A percentile compares a stretch with the other conserved stretches of the same genome.
Evolutionary conservation across 23 tunicate species (phyloP).

Genomic region (Botrylloides violaceus): DNA sequence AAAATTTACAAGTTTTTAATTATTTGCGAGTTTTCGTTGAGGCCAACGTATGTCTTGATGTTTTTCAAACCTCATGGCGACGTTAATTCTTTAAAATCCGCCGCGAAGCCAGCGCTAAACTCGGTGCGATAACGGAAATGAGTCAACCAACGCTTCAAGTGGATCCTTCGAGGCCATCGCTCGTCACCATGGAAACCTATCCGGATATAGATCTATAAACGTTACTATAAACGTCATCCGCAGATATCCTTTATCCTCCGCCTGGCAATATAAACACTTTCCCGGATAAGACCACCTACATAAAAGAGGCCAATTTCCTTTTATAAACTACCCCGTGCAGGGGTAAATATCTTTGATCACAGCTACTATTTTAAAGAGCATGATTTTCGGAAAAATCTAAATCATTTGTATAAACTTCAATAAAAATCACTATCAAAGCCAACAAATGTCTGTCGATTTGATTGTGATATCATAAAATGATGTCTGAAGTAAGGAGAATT

Average conservation of each 20-base stretch:
- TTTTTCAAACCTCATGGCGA: too few species aligned
- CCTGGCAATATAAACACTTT: background rate
- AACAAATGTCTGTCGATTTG: background rate
- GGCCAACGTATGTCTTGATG: too few species aligned
- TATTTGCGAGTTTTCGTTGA: too few species aligned
- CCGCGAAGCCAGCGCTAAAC: too few species aligned
- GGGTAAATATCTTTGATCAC: background rate
- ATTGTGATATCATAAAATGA: background rate
- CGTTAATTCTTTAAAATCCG: too few species aligned
- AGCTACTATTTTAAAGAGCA: background rate
- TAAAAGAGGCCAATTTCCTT: background rate
- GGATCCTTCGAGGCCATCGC: too few species aligned
- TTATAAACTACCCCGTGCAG: background rate
- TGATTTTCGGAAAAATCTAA: background rate
- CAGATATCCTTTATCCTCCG: background rate
- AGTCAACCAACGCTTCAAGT: too few species aligned
- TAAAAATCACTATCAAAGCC: background rate
- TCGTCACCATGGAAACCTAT: background rate
- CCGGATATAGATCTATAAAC: background rate
- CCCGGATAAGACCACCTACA: background rate
- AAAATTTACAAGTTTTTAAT: too few species aligned
- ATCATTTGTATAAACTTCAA: background rate
- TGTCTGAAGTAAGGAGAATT: background rate
- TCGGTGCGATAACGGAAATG: too few species aligned
- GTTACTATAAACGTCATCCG: background rate